Conservation (phyloP, 2,888 invertebrate genomes). For the Spodoptera picta region DNA sequence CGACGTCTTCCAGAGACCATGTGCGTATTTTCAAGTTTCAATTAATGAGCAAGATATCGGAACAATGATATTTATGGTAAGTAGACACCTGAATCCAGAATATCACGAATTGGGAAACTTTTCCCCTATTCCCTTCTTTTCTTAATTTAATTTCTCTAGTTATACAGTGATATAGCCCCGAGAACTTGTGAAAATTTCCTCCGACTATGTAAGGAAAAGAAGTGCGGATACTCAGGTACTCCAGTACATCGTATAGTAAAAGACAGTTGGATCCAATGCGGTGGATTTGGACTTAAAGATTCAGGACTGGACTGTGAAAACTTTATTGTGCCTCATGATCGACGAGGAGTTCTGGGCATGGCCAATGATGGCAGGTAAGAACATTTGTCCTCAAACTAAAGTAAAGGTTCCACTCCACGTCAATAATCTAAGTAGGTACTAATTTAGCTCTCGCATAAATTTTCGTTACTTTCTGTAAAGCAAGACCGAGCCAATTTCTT, state of each 20-base stretch:
- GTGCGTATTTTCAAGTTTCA: conserved; percentile 87
- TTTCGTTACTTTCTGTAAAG: too few relatives aligned
- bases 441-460: too few relatives aligned
- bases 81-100: conserved; percentile 15
- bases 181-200: conserved; percentile 89
- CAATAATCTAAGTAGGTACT: too few relatives aligned
- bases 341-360: conserved; percentile 92
- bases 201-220: conserved; percentile 82
- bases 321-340: conserved; percentile 90
- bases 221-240: conserved; percentile 87
- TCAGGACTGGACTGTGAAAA: conserved; percentile 89
- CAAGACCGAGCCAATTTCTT: too few relatives aligned
- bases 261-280: conserved; percentile 92
- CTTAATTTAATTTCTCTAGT: conserved; percentile 68
- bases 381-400: background rate
- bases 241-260: conserved; percentile 91
- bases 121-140: too few relatives aligned
- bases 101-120: too few relatives aligned
- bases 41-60: conserved; percentile 82
- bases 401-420: too few relatives aligned
- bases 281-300: conserved; percentile 83
- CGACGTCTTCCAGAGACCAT: conserved; percentile 85
- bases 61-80: conserved; percentile 89
- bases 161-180: conserved; percentile 89
- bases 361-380: conserved; percentile 89